Conservation (phyloP, 2,888 invertebrate genomes). For the Ophioninae sp. region DNA sequence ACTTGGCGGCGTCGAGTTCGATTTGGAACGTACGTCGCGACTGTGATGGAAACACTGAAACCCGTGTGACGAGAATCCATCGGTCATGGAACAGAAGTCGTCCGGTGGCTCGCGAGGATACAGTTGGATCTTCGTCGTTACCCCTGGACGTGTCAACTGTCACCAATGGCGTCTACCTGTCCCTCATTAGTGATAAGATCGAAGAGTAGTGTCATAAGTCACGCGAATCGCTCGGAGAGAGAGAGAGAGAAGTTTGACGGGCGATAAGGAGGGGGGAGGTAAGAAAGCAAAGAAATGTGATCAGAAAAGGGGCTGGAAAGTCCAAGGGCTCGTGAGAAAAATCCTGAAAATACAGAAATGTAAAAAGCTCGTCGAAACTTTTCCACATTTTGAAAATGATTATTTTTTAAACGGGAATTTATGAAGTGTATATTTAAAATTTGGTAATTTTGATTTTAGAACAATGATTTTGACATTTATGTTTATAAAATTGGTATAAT, state of each 20-base stretch:
- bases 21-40: slow-evolving; percentile 2
- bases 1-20: not conserved
- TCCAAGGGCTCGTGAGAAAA: not conserved
- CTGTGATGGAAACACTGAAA: slow-evolving; percentile 34
- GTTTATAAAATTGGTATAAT: no score
- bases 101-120: slow-evolving; percentile 21
- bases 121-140: slow-evolving; percentile 44
- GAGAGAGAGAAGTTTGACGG: not conserved
- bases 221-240: slow-evolving; percentile 39
- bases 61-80: slow-evolving; percentile 15
- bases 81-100: slow-evolving; percentile 23
- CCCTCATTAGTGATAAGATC: slow-evolving; percentile 56
- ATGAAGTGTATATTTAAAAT: no score
- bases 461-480: no score
- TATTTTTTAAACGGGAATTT: no score
- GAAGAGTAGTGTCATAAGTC: slow-evolving; percentile 48
- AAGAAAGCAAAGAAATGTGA: not conserved
- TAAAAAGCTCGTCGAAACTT: no score
- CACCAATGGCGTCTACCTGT: slow-evolving; percentile 38
- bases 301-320: not conserved
- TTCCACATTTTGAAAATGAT: no score
- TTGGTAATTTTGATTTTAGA: no score
- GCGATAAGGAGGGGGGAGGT: not conserved
- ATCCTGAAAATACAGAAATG: no score
- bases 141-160: slow-evolving; percentile 42